phyloP scores from a whole-genome alignment of 30 jellyfish, hydroid and myxozoan genomes.

The Aurelia aurita region DNA sequence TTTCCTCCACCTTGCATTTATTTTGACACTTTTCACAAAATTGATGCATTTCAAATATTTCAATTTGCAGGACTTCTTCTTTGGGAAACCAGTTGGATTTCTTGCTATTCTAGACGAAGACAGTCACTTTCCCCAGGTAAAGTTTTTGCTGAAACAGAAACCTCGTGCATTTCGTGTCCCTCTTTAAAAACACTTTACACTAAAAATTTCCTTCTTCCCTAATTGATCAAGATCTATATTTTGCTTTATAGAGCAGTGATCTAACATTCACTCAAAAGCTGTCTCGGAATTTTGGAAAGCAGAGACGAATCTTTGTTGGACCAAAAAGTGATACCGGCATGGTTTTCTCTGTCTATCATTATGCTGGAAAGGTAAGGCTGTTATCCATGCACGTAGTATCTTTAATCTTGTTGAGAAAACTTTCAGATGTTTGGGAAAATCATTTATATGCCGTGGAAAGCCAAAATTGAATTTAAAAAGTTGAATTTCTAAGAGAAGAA shows the following conservation, averaged over 20 bases:
- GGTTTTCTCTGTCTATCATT: constrained; percentile 54
- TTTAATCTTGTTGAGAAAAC: too few species aligned
- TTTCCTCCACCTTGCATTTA: too few species aligned
- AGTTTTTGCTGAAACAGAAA: not conserved
- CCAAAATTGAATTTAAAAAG: too few species aligned
- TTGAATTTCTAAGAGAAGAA: too few species aligned
- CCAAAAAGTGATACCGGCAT: constrained; percentile 56
- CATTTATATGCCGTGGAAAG: too few species aligned
- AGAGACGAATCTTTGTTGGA: constrained; percentile 25
- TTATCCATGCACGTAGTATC: not conserved
- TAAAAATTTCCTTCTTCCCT: too few species aligned
- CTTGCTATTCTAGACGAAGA: constrained; percentile 76
- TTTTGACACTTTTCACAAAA: too few species aligned
- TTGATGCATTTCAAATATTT: not conserved
- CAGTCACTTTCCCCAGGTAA: constrained; percentile 77
- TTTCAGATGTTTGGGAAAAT: too few species aligned
- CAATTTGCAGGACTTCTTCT: constrained; percentile 47
- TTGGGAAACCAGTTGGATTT: constrained; percentile 79
- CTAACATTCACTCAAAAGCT: constrained; percentile 61
- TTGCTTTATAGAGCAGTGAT: constrained; percentile 59
- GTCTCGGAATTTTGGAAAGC: constrained; percentile 30
- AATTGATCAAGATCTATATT: not conserved
- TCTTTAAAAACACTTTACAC: too few species aligned
- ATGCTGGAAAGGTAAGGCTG: constrained; percentile 69
- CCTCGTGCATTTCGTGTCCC: too few species aligned